These are phyloP conservation scores for Leptodactylus fuscus DNA, from an alignment of 2,113 vertebrate species.

Conservation along the genomic window DNA sequence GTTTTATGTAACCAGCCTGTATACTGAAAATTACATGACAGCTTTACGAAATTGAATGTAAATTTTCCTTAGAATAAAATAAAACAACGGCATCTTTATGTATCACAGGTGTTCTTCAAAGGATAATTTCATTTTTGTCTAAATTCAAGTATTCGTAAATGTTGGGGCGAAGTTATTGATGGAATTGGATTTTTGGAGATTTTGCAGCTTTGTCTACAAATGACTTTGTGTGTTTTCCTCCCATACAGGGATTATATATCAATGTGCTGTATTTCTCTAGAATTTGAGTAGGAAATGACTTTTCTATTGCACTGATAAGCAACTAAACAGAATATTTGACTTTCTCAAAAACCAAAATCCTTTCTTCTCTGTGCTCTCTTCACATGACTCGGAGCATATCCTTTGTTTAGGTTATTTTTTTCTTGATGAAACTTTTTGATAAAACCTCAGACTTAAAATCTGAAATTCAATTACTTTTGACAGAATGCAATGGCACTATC, in stretches of 20 bases:
- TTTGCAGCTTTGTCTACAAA: slow-evolving; percentile 5
- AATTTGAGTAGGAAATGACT: background rate
- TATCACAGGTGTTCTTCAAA: too few relatives aligned
- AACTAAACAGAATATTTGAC: background rate
- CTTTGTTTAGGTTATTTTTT: slow-evolving; percentile 13
- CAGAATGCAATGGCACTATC: slow-evolving; percentile 10
- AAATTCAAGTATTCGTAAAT: background rate
- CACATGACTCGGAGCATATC: background rate
- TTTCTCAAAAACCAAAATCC: background rate
- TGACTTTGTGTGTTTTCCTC: background rate
- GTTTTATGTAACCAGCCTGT: too few relatives aligned
- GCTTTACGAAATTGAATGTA: too few relatives aligned
- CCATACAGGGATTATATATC: background rate
- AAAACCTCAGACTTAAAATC: slow-evolving; percentile 5
- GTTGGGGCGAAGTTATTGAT: background rate
- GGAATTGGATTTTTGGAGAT: background rate
- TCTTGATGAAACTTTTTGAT: slow-evolving; percentile 32
- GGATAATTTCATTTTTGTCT: background rate
- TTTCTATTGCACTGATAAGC: background rate
- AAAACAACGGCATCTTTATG: too few relatives aligned
- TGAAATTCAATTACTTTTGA: slow-evolving; percentile 36
- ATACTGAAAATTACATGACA: too few relatives aligned
- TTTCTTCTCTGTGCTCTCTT: slow-evolving; percentile 1
- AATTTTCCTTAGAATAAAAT: too few relatives aligned
- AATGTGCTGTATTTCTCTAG: background rate